Evolutionary conservation across 1,140 invertebrate species (phyloP), one percentile per base, ranked within the genome.

Genomic region (Drosophila azteca): DNA sequence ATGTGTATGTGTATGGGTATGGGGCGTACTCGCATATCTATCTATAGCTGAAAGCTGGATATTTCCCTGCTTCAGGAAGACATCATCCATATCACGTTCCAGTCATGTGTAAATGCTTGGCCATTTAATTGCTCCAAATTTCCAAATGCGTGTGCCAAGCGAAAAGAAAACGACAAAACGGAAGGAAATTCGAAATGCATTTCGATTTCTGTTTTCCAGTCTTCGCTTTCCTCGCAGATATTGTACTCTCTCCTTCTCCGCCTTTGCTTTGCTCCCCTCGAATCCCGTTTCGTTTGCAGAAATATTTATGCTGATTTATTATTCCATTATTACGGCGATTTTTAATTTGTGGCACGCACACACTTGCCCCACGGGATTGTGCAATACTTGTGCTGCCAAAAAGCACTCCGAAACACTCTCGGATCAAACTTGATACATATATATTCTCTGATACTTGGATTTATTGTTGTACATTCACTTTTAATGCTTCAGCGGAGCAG

Each of bases 251-350:
- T 11, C 2, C 11, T 11, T 13, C 9, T 11, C 2, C 11, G 3
- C 35, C 35, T 13, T 11, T 35, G 50, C 63, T 29, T 17, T 45
- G 46, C 46, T 55, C 52, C 54, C 11, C 31, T 60, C 41, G n/a
- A n/a, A n/a, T 58, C 35, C 8, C 35, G 20, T 41, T 26, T 35
- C 66, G 57, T 68, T 87, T 20, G 17, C 17, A 79, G 70, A 39
- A 11, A 87, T 88, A 87, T 87, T 87, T 67, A 80, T 88, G 66
- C 67, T 87, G 74, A 78, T 87, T 88, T 88, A 87, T 87, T 83
- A 74, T 78, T 76, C 72, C 77, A 88, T 89, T 88, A 76, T 83
- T 79, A 53, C 65, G 59, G 54, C 78, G 77, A 55, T 74, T 77
- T 39, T 77, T 70, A 73, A 84, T 87, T 79, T 88, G 75, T 70